Evolutionary conservation across 2,797 vertebrate genomes (phyloP), one percentile per base, ranked within the genome.

Genomic region (Valencia hispanica): DNA sequence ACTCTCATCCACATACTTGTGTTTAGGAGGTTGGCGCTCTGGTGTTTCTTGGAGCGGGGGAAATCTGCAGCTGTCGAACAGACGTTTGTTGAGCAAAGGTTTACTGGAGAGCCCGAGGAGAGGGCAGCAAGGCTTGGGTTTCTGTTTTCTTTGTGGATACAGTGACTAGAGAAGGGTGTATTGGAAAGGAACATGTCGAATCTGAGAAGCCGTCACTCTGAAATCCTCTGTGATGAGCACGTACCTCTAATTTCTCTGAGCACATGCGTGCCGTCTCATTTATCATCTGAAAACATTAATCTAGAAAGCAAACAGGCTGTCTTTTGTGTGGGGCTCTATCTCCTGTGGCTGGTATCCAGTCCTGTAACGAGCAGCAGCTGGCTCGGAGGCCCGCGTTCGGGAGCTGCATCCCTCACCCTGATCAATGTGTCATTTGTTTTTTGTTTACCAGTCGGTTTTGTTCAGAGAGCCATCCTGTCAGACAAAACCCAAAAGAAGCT

Each of bases 301-400:
- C 81, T 88, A 39, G 84, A 86, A 86, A 88, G 84, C 90, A 87
- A 91, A 94, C 92, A 93, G 94, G 88, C 83, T 20, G 66, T 87
- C 90, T 94, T 93, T 93, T 94, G 74, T 50, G n/a, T 22, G n/a
- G 59, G 79, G 74, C 77, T 79, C 68, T 85, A 84, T 91, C 90
- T 90, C 84, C 63, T 0, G 88, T 93, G 93, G 90, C 91, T 27
- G 78, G 82, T 79, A 59, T 92, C 93, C 94, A 94, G 91, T 82
- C 82, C 88, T 70, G 86, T 93, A 94, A 94, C 82, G 84, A 94
- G 90, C 91, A 92, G 91, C 94, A 94, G 92, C 94, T 94, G 93
- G 87, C 87, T 85, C 81, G 63, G 89, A 91, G 91, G 90, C 88
- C 91, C 83, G 87, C 77, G 75, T 88, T 89, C 80, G 48, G 86